These are phyloP conservation scores for Leptonema lineaticorne DNA, from an alignment of 1,140 invertebrate genomes.

Conservation along the genomic window DNA sequence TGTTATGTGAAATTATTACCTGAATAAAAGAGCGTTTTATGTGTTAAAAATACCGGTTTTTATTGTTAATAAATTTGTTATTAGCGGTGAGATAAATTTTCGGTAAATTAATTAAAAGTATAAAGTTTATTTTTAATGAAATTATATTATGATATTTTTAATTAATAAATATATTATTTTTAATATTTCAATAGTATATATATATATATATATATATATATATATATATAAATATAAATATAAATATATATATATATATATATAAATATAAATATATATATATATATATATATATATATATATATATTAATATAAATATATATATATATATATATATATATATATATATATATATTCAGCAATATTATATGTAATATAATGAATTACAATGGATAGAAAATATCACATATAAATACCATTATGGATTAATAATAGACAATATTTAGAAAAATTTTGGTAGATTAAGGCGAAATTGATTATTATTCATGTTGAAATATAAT, in stretches of 20 bases:
- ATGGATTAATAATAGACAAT: no score
- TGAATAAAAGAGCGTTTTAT: background rate
- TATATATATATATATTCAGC: background rate
- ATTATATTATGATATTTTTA: background rate
- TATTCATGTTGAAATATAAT: no score
- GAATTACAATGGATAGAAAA: no score
- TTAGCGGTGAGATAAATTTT: no score
- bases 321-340: background rate
- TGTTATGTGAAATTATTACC: background rate
- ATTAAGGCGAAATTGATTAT: no score
- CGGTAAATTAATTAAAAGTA: background rate
- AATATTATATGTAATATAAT: no score
- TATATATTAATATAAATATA: background rate
- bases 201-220: background rate
- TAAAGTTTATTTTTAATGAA: background rate
- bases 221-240: background rate
- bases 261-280: background rate
- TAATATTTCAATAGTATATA: background rate
- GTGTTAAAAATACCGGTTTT: background rate
- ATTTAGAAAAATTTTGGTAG: no score
- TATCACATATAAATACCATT: no score
- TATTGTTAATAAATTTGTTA: no score
- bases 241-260: background rate
- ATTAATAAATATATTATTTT: background rate
- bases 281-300: background rate